phyloP scores from a whole-genome alignment of 2,888 invertebrate species.

The Syrphus vitripennis region DNA sequence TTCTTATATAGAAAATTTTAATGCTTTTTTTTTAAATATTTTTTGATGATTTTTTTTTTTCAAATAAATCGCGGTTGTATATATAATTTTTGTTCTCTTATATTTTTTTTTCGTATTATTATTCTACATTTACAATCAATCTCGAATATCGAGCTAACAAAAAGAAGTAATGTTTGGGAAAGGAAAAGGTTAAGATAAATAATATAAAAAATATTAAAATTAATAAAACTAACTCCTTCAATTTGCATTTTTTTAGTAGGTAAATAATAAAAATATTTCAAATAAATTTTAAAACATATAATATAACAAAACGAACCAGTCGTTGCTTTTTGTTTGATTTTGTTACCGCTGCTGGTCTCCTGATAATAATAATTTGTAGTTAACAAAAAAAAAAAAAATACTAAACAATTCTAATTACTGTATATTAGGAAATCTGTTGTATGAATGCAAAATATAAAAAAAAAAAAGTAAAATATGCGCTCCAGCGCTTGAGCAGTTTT shows the following conservation, averaged over 20 bases:
- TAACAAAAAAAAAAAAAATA: conserved; percentile 25
- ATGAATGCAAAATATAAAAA: conserved; percentile 34
- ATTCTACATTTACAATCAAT: conserved; percentile 71
- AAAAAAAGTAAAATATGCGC: conserved; percentile 60
- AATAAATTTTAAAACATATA: conserved; percentile 28
- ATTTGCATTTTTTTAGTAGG: conserved; percentile 37
- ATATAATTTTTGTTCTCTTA: conserved; percentile 73
- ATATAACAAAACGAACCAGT: conserved; percentile 52
- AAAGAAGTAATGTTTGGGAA: conserved; percentile 46
- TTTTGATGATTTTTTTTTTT: conserved; percentile 60
- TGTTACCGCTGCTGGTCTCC: conserved; percentile 31
- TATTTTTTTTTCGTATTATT: conserved; percentile 55
- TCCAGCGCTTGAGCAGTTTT: conserved; percentile 71
- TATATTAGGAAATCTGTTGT: conserved; percentile 32
- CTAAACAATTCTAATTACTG: conserved; percentile 37
- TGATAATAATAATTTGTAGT: neutral
- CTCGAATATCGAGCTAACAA: conserved; percentile 73
- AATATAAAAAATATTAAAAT: conserved; percentile 44
- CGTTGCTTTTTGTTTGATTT: conserved; percentile 18
- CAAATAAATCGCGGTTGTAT: conserved; percentile 75
- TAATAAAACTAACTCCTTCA: conserved; percentile 30
- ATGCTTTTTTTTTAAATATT: conserved; percentile 41
- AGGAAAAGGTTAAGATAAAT: conserved; percentile 51
- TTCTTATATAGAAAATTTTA: conserved; percentile 68
- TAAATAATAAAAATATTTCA: conserved; percentile 39